Percentiles rank a stretch among this genome's conserved stretches.
phyloP scores from a whole-genome alignment of 2,113 vertebrate species.

The Neogale vison region DNA sequence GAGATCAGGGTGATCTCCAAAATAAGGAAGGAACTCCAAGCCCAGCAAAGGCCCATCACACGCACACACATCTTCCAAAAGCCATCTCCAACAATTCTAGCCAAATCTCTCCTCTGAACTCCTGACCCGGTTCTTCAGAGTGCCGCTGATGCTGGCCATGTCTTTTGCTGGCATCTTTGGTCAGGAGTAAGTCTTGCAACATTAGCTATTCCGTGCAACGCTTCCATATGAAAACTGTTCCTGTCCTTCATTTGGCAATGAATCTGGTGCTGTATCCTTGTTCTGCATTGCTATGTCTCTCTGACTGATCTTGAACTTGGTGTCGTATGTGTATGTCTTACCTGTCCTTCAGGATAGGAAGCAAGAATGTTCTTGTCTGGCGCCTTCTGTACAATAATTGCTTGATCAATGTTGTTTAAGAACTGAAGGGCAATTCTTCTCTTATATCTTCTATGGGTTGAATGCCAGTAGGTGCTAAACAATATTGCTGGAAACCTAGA shows the following conservation, averaged over 20 bases:
- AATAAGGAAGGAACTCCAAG: background rate
- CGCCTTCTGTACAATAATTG: background rate
- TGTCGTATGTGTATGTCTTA: background rate
- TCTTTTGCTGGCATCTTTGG: background rate
- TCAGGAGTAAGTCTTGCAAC: background rate
- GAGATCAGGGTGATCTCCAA: background rate
- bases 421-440: background rate
- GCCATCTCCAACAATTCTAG: background rate
- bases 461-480: background rate
- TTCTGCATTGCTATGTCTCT: background rate
- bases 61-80: background rate
- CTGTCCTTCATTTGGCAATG: background rate
- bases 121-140: background rate
- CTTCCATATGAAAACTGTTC: background rate
- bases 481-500: background rate
- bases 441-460: background rate
- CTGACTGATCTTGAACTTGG: background rate
- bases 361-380: background rate
- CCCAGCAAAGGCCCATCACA: background rate
- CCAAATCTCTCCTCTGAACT: background rate
- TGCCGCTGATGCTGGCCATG: background rate
- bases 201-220: background rate
- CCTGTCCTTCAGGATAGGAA: background rate
- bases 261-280: background rate
- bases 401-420: background rate